A percentile compares a stretch with the other conserved stretches of the same genome.
Conservation (phyloP, 1,140 invertebrate species). For the Plutomurus gul region DNA sequence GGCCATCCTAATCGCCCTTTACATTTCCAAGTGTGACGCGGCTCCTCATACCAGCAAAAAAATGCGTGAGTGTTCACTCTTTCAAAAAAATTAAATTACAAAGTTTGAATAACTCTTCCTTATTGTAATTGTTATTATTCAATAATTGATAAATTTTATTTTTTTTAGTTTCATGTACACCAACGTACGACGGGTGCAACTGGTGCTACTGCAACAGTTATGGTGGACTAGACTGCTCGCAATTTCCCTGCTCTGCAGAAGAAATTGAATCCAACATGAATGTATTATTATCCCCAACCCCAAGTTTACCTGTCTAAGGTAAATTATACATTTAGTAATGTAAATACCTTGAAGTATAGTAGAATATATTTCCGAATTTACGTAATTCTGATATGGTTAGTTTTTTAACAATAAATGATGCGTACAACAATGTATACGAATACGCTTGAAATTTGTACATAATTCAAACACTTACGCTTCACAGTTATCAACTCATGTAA, state of each 20-base stretch:
- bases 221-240: not conserved
- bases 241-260: not conserved
- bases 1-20: not conserved
- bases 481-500: too few species aligned
- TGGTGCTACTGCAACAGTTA: not conserved
- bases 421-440: too few species aligned
- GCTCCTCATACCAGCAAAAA: not conserved
- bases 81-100: not conserved
- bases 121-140: not conserved
- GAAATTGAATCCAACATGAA: not conserved
- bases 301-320: too few species aligned
- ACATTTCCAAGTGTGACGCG: not conserved
- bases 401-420: too few species aligned
- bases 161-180: not conserved
- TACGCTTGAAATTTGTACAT: too few species aligned
- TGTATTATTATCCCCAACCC: not conserved
- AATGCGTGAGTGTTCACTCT: not conserved
- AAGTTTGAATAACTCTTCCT: too few species aligned
- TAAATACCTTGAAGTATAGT: too few species aligned
- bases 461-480: too few species aligned
- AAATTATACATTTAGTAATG: too few species aligned
- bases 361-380: too few species aligned
- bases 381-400: too few species aligned
- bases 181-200: not conserved
- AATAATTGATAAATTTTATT: not conserved